Base-by-base conservation (phyloP, 2,113 vertebrate genomes). In the Erythrocercus mccallii region DNA sequence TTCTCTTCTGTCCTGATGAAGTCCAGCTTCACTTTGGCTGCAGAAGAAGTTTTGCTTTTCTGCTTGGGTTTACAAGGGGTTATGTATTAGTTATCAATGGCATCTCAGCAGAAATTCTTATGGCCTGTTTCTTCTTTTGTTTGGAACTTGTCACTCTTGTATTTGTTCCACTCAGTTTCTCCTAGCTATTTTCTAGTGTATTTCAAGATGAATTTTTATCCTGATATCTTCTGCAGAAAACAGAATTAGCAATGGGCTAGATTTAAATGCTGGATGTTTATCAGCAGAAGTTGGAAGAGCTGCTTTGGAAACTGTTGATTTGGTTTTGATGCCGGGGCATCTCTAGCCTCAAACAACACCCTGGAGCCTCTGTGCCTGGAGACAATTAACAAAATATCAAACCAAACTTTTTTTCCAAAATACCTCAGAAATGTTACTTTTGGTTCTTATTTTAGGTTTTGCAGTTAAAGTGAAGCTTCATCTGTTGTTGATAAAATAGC, bases 91-190 rank as follows among this genome's bases (percentile, higher is more conserved):
- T 86, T 92, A 53, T 22, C 33, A 50, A 0, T 2, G 12, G 11
- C 28, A n/a, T 77, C 42, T 70, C 42, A 38, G 42, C 42, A 74
- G 69, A 84, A 92, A 66, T 86, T 68, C 11, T 78, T 38, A 21
- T 12, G 4, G 5, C 53, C 23, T 83, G 1, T 0, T 2, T 44
- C 44, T 37, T 48, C 38, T 44, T 8, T 7, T 66, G 2, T 68
- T 77, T 70, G 51, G 47, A 73, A 58, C 13, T 50, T 90, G 62
- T 77, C 31, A 44, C 9, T 70, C n/a, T 57, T 73, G 50, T 27
- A 12, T 89, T 89, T 95, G 31, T 17, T 80, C 16, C 21, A 64
- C 15, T 42, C 12, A 10, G 19, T 81, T 84, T 92, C 56, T 73
- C 53, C 6, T 11, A 47, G 27, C 16, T 81, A 6, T 87, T 74